Percentiles rank a stretch among this genome's conserved stretches.
Conservation (phyloP, 1,140 invertebrate genomes). For the Bombus huntii region DNA sequence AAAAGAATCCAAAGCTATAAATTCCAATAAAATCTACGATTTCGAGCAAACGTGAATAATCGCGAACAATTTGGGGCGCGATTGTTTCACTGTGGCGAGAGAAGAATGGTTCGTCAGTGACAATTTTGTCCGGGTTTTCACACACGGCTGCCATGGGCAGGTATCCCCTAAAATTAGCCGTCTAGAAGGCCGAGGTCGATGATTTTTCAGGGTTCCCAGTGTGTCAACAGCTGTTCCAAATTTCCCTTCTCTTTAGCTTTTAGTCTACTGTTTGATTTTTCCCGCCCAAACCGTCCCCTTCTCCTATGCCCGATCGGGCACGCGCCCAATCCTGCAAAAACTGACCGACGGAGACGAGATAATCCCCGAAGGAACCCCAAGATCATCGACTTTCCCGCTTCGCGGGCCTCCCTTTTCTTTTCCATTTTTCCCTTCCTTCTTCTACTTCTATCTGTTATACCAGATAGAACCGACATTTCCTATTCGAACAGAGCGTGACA, state of each 20-base stretch:
- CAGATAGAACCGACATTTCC: conserved; percentile 43
- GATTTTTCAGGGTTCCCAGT: conserved; percentile 34
- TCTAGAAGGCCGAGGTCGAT: conserved; percentile 11
- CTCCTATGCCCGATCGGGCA: neutral
- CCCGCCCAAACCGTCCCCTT: conserved; percentile 1
- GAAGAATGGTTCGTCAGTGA: neutral
- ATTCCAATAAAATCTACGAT: neutral
- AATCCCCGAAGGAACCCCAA: conserved; percentile 9
- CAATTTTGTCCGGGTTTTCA: conserved; percentile 46
- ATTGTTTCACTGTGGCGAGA: neutral
- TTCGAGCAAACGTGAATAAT: neutral
- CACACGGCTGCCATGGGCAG: conserved; percentile 25
- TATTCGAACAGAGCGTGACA: conserved; percentile 67
- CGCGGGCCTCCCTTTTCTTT: conserved; percentile 18
- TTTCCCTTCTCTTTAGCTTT: conserved; percentile 37
- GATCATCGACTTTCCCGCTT: conserved; percentile 2
- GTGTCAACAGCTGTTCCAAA: conserved; percentile 67
- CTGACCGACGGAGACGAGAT: conserved; percentile 33
- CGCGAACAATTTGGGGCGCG: neutral
- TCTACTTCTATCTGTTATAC: neutral
- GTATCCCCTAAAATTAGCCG: conserved; percentile 43
- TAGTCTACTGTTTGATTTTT: conserved; percentile 37
- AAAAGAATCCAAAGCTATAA: neutral
- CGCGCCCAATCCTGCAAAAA: conserved; percentile 38
- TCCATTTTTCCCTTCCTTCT: neutral